These are phyloP conservation scores for Aurelia aurita complex sp. Pacific DNA, from an alignment of 30 jellyfish, hydroid and myxozoan species.

Conservation along the genomic window DNA sequence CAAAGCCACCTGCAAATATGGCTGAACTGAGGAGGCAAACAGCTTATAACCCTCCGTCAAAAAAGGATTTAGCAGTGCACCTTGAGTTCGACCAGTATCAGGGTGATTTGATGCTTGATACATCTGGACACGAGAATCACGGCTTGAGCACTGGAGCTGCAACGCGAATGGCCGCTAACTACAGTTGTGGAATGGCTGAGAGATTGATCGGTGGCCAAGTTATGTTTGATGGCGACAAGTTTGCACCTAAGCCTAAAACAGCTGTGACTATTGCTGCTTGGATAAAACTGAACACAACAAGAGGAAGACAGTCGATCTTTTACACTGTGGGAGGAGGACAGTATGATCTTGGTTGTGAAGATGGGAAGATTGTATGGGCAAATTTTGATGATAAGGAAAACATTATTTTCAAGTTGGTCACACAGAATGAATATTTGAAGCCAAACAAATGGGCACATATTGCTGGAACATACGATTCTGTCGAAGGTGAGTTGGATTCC, in stretches of 20 bases:
- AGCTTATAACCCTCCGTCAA: slow-evolving; percentile 83
- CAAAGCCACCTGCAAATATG: slow-evolving; percentile 40
- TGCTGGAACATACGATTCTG: slow-evolving; percentile 88
- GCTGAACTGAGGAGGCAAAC: slow-evolving; percentile 66
- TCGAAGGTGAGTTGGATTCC: slow-evolving; percentile 66
- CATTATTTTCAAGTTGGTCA: slow-evolving; percentile 57
- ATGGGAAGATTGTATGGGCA: slow-evolving; percentile 86
- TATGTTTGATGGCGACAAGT: slow-evolving; percentile 70
- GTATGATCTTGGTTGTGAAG: slow-evolving; percentile 69
- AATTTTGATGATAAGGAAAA: slow-evolving; percentile 76
- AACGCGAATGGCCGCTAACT: slow-evolving; percentile 78
- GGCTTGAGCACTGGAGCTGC: slow-evolving; percentile 93
- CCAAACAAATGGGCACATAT: slow-evolving; percentile 96
- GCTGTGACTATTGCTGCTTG: slow-evolving; percentile 91
- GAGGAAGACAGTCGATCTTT: slow-evolving; percentile 83
- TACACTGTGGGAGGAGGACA: slow-evolving; percentile 94
- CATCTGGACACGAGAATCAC: slow-evolving; percentile 87
- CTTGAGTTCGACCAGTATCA: slow-evolving; percentile 81
- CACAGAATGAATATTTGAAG: slow-evolving; percentile 53
- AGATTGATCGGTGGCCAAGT: slow-evolving; percentile 89
- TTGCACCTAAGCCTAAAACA: slow-evolving; percentile 82
- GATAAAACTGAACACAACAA: slow-evolving; percentile 75
- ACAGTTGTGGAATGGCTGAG: slow-evolving; percentile 96
- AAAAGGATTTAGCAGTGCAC: slow-evolving; percentile 64
- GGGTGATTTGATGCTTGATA: slow-evolving; percentile 85